Conservation (phyloP, 2,888 invertebrate genomes). For the Seira musarum region DNA sequence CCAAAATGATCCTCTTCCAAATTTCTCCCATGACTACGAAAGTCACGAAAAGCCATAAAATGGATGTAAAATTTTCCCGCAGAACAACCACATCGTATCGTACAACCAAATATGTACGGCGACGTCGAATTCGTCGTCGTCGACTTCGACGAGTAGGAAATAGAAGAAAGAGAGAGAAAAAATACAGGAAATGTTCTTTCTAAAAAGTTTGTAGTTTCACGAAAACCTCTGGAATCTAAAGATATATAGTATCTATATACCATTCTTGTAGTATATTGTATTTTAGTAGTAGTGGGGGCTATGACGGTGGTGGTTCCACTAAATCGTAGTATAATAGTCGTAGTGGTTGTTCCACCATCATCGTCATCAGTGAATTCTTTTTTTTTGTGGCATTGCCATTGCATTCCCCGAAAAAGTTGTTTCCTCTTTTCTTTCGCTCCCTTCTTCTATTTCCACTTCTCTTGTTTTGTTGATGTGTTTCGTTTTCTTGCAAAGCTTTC, state of each 20-base stretch:
- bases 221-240: too few species aligned
- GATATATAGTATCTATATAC: too few species aligned
- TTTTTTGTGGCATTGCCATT: constrained; percentile 54
- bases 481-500: constrained; percentile 6
- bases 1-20: constrained; percentile 69
- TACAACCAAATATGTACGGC: too few species aligned
- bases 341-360: too few species aligned
- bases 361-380: constrained; percentile 21
- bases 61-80: constrained; percentile 68
- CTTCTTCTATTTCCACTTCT: constrained; percentile 13
- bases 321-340: too few species aligned
- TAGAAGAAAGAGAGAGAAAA: constrained; percentile 32
- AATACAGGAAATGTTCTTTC: background rate
- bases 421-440: constrained; percentile 36
- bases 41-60: constrained; percentile 69
- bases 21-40: constrained; percentile 69
- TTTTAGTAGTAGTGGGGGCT: background rate
- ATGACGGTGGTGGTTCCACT: background rate
- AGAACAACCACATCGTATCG: constrained; percentile 59
- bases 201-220: too few species aligned
- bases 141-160: constrained; percentile 19
- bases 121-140: background rate
- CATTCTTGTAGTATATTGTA: constrained; percentile 17
- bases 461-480: constrained; percentile 29
- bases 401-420: constrained; percentile 33